Conservation (phyloP, 2,888 invertebrate genomes). For the Phengaris arion region DNA sequence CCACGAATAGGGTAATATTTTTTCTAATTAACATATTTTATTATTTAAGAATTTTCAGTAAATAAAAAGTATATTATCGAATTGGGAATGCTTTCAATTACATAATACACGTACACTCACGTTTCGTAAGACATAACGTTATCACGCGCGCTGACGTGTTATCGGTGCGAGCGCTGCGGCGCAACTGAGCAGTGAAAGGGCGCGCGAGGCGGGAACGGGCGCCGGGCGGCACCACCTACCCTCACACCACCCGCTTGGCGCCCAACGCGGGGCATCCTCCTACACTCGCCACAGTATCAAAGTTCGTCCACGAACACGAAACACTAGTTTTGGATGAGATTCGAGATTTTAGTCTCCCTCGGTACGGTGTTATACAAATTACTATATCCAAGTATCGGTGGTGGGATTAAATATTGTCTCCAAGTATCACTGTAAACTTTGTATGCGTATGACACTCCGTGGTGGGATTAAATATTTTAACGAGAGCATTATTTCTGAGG, state of each 20-base stretch:
- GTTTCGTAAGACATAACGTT: constrained; percentile 56
- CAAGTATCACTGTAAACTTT: neutral
- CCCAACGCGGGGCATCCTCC: constrained; percentile 52
- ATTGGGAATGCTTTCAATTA: constrained; percentile 47
- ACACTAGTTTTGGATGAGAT: constrained; percentile 44
- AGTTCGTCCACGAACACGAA: constrained; percentile 14
- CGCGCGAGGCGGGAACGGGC: constrained; percentile 45
- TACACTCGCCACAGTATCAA: constrained; percentile 5
- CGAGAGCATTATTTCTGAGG: neutral
- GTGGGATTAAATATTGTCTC: neutral
- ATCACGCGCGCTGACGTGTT: constrained; percentile 53
- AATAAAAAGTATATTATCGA: neutral
- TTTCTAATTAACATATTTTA: neutral
- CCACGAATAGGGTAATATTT: neutral
- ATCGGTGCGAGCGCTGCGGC: constrained; percentile 63
- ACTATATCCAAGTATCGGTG: neutral
- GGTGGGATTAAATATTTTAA: neutral
- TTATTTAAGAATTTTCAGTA: neutral
- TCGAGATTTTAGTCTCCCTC: neutral
- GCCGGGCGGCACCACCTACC: constrained; percentile 45
- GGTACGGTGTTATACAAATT: neutral
- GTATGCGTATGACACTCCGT: neutral
- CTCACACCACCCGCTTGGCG: constrained; percentile 51
- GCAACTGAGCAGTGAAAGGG: constrained; percentile 56
- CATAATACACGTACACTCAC: constrained; percentile 65